Evolutionary conservation across 2,888 invertebrate genomes (phyloP), one percentile per base, ranked within the genome.

Genomic region (Liopterus haemorrhoidalis): DNA sequence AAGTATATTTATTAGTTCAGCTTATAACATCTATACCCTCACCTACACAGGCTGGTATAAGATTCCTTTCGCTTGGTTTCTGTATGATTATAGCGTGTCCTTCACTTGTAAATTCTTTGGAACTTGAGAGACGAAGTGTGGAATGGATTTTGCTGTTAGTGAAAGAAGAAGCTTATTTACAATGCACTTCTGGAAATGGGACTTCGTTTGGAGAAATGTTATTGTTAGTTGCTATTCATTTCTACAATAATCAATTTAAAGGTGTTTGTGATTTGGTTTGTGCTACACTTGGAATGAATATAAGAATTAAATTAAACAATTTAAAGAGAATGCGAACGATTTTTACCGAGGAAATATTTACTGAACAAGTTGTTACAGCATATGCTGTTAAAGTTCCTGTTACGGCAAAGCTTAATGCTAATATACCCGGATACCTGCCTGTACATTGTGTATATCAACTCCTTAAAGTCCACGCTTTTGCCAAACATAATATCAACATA

Each of bases 381-480:
- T 94, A 95, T 68, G 95, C 95, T 0, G 91, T 95, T 0, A 90
- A 91, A 64, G 94, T 96, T 1, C 92, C 94, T 0, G 95, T 96
- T 0, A 96, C 96, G 0, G 79, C 78, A 0, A 84, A 83, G 59
- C 73, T 96, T 12, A 93, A 84, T 68, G 90, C 89, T 25, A 84
- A 84, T 56, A 86, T 93, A 59, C 80, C 85, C 1, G 93, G 95
- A 6, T 95, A 93, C 66, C 69, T 96, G 41, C 95, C 96, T 0
- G 88, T 95, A 11, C 95, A 96, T 66, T 96, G 95, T 64, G 93
- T 96, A 55, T 92, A 94, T 62, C 96, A 96, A 63, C 70, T 96
- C 31, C 71, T 96, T 9, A 94, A 94, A 64, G 93, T 91, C 5
- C 73, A 94, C 52, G 91, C 93, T 1, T 96, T 96, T 64, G 87